Evolutionary conservation across 2,113 vertebrate genomes (phyloP).

Genomic region (Brachyistius frenatus): DNA sequence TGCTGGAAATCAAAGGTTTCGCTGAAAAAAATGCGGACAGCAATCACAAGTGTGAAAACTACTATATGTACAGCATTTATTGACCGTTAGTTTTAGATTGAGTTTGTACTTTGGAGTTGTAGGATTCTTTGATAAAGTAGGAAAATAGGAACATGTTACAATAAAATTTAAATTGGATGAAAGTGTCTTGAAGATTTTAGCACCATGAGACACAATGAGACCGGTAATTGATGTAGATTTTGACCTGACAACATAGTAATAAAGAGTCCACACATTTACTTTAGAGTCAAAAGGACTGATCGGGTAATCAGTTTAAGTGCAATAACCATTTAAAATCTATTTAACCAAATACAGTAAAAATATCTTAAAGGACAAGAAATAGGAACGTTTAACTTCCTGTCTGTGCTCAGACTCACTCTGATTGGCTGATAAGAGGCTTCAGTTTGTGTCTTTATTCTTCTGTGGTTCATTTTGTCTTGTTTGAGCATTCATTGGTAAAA

Average conservation of each 20-base stretch:
- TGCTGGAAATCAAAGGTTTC: conserved; percentile 44
- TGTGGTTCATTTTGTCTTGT: conserved; percentile 30
- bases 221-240: conserved; percentile 11
- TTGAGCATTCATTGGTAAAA: conserved; percentile 65
- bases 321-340: conserved; percentile 14
- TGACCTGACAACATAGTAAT: too few species aligned
- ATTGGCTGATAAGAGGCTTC: conserved; percentile 27
- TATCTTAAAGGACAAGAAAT: conserved; percentile 11
- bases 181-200: conserved; percentile 57
- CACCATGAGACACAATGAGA: conserved; percentile 64
- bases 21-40: conserved; percentile 33
- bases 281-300: too few species aligned
- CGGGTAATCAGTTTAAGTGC: background rate
- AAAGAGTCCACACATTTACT: background rate
- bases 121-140: conserved; percentile 36
- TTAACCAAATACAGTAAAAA: conserved; percentile 3
- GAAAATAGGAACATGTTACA: conserved; percentile 23
- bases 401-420: conserved; percentile 25
- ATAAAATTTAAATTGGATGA: conserved; percentile 14
- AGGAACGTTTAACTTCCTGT: conserved; percentile 10
- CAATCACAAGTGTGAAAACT: conserved; percentile 38
- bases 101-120: conserved; percentile 42
- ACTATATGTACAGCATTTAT: conserved; percentile 44
- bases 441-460: conserved; percentile 25
- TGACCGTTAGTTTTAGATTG: conserved; percentile 26